Evolutionary conservation across 2,113 vertebrate genomes (phyloP), one percentile per base, ranked within the genome.

Genomic region (Sinocyclocheilus rhinocerous): DNA sequence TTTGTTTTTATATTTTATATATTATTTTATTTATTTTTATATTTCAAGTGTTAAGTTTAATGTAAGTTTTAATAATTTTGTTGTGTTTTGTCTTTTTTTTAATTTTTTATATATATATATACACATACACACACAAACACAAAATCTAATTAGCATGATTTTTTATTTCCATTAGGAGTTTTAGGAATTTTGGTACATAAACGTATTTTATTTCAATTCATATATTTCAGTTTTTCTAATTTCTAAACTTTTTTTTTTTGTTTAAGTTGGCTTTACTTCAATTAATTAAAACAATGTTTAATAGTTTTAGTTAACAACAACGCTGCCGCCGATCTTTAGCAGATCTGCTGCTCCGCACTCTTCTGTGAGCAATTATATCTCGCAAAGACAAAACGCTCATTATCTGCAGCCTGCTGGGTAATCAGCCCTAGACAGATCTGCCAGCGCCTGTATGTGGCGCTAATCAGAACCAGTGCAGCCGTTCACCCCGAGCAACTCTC

Each of bases 401-500:
- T 76, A 90, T 89, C 86, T 85, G 81, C 79, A 24, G 52, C 82
- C 69, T 67, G 85, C 89, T 90, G 85, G 70, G 79, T 93, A 93
- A 93, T 91, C 76, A 93, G 87, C n/a, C 89, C 86, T 87, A 92
- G 91, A 84, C 87, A 87, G 48, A 84, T 93, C 88, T 92, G 88
- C 90, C 90, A 89, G 88, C 59, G 2, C 33, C 63, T 77, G 87
- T 88, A 90, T 92, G 78, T 36, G 2, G 45, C 1, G 79, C 70
- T 95, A 95, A 95, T 94, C 89, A 94, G 88, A 91, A 94, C 89
- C 94, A 94, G 93, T 42, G 70, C 88, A 89, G 90, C 85, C 78
- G 90, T 86, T 89, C 72, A 92, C 91, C 88, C 5, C 80, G 48
- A 87, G 89, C 85, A 77, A n/a, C 90, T 89, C 85, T 86, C 89